Evolutionary conservation across 1,140 invertebrate species (phyloP).

Genomic region (Dendrolimus kikuchii): DNA sequence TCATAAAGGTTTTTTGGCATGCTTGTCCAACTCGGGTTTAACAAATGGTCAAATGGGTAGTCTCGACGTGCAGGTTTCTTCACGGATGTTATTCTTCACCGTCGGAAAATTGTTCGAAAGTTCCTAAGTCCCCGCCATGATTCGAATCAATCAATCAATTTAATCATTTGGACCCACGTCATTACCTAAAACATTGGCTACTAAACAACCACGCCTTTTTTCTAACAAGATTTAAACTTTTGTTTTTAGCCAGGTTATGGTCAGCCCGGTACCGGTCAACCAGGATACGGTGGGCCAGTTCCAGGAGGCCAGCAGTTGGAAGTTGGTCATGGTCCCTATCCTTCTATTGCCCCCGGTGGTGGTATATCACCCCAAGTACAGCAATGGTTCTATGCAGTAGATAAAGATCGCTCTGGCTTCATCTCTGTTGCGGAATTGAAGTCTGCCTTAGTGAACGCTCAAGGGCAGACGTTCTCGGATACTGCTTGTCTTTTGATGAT

Average conservation of each 20-base stretch:
- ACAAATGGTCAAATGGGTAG: too few species aligned
- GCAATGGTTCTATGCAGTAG: slow-evolving; percentile 88
- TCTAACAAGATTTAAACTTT: slow-evolving; percentile 7
- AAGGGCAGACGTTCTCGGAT: slow-evolving; percentile 89
- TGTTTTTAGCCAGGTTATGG: slow-evolving; percentile 33
- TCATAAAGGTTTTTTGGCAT: too few species aligned
- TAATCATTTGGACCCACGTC: too few species aligned
- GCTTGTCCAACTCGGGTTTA: too few species aligned
- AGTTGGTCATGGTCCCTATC: slow-evolving; percentile 61
- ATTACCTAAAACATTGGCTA: too few species aligned
- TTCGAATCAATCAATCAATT: too few species aligned
- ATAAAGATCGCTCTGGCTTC: slow-evolving; percentile 86
- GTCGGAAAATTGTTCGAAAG: too few species aligned
- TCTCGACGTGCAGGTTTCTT: too few species aligned
- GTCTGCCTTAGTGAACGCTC: slow-evolving; percentile 87
- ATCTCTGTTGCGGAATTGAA: slow-evolving; percentile 87
- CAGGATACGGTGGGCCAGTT: slow-evolving; percentile 24
- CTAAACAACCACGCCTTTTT: too few species aligned
- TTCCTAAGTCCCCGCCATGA: too few species aligned
- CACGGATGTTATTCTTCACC: too few species aligned
- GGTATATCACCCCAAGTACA: slow-evolving; percentile 78
- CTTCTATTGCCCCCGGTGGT: slow-evolving; percentile 47
- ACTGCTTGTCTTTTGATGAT: slow-evolving; percentile 93
- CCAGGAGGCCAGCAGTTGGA: slow-evolving; percentile 29
- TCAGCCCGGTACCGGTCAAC: slow-evolving; percentile 20